Evolutionary conservation across 2,797 vertebrate genomes (phyloP), one percentile per base, ranked within the genome.

Genomic region (Hirundo rustica): DNA sequence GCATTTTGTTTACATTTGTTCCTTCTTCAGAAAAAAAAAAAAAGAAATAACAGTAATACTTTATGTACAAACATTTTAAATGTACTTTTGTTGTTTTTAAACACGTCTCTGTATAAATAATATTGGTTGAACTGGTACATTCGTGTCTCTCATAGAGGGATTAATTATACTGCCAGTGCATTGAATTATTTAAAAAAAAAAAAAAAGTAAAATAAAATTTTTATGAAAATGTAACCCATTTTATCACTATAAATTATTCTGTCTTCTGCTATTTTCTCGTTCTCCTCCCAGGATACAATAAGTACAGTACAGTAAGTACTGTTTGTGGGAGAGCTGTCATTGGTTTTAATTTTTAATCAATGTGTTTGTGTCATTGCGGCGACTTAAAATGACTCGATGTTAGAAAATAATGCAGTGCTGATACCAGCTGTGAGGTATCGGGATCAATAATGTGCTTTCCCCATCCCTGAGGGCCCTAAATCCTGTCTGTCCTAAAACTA

Each of bases 81-180:
- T 98, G 98, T 99, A 98, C 98, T 98, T 98, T 98, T 98, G 98
- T 98, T 99, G 98, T 99, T 99, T 99, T 98, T 98, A 98, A 99
- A 99, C 98, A 99, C 98, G 98, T 99, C 98, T 99, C 98, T 98
- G 98, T 98, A 98, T 98, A 99, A 99, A 98, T 98, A 98, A 98
- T 98, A 98, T 98, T 98, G 98, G 98, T 98, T 98, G 97, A 99
- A 97, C 97, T 98, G 97, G 97, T 98, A 97, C 91, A 81, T 97
- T 96, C 93, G 90, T 96, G 97, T 98, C 96, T 98, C 97, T 98
- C 96, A 97, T 97, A 98, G 97, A 98, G 97, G 97, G 97, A 97
- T 97, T 97, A 97, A 98, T 97, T 98, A 98, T 97, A 97, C 96
- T 97, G 97, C 97, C 97, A 97, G 97, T 97, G 96, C 97, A 97